Evolutionary conservation across 2,888 invertebrate genomes (phyloP), one percentile per base, ranked within the genome.

Genomic region (Mimachlamys varia): DNA sequence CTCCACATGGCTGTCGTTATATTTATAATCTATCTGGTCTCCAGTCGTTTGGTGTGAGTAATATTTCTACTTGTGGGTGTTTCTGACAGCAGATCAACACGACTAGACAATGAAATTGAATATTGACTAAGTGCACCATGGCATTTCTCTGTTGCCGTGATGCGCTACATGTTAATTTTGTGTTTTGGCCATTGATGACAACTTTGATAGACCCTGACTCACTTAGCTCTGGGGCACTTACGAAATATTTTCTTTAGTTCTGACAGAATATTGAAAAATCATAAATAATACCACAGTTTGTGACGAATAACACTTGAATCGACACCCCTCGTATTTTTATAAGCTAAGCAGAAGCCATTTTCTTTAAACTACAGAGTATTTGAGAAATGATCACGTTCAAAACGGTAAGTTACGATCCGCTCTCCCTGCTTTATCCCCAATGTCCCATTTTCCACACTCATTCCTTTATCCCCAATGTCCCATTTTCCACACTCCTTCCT

Each of bases 81-180:
- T 58, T 58, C 58, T 58, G 58, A 58, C 58, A 58, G 58, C 58
- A 58, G 58, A 58, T 58, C 58, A 58, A n/a, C 3, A 58, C 58
- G 58, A 58, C 58, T n/a, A 58, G 58, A 58, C 58, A 58, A 58
- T 58, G 58, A 58, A 58, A 58, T 58, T 58, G 58, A 58, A 58
- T 58, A 58, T 58, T 58, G 58, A 58, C 58, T 58, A 58, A 58
- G 58, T 58, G 58, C 58, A 58, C n/a, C 58, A 58, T 58, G 58
- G 58, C 58, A 58, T 58, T 58, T 22, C 58, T 58, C 3, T 58
- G 58, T 58, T 58, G 58, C 22, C 58, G 19, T 58, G 58, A 58
- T 58, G 58, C 22, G 58, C 58, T 58, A 58, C 58, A 58, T 58
- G 58, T 58, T 58, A 58, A 58, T 58, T 58, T 58, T 1, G 58